Percentiles rank a stretch among this genome's conserved stretches.
Evolutionary conservation across 2,888 invertebrate genomes (phyloP).

Genomic region (Diarsia dahlii): DNA sequence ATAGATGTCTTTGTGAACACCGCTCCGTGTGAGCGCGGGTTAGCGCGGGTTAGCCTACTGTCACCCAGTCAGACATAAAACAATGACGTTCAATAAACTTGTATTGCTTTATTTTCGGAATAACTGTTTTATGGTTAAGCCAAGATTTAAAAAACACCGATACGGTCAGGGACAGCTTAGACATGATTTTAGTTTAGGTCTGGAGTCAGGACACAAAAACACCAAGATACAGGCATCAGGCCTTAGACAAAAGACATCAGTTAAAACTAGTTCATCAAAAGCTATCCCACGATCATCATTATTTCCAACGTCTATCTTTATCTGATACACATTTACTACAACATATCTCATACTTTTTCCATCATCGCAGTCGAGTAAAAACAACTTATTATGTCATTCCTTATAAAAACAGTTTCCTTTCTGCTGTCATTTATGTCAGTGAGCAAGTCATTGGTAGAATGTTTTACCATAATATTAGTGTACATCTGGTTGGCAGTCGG

Average conservation of each 20-base stretch:
- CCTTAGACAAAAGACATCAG: background rate
- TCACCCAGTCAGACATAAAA: conserved; percentile 32
- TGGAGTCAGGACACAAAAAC: background rate
- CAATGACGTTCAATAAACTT: conserved; percentile 12
- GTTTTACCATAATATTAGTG: conserved; percentile 60
- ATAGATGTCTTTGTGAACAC: conserved; percentile 40
- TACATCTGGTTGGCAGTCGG: conserved; percentile 50
- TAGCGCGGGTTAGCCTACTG: conserved; percentile 6
- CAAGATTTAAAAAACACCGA: background rate
- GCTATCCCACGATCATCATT: conserved; percentile 16
- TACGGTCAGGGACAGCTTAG: background rate
- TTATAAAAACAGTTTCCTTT: conserved; percentile 59
- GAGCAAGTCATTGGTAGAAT: conserved; percentile 58
- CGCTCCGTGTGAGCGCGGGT: conserved; percentile 22
- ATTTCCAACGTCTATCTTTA: conserved; percentile 11
- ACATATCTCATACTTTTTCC: conserved; percentile 33
- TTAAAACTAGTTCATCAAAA: background rate
- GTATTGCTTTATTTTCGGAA: conserved; percentile 22
- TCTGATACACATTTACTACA: conserved; percentile 28
- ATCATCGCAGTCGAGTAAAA: conserved; percentile 28
- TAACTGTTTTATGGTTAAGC: conserved; percentile 1
- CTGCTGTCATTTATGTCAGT: conserved; percentile 60
- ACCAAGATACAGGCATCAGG: background rate
- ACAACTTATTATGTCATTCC: conserved; percentile 54
- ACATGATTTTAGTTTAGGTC: background rate